A percentile compares a stretch with the other conserved stretches of the same genome.
Conservation (phyloP, 2,888 invertebrate genomes). For the Desoria tigrina region DNA sequence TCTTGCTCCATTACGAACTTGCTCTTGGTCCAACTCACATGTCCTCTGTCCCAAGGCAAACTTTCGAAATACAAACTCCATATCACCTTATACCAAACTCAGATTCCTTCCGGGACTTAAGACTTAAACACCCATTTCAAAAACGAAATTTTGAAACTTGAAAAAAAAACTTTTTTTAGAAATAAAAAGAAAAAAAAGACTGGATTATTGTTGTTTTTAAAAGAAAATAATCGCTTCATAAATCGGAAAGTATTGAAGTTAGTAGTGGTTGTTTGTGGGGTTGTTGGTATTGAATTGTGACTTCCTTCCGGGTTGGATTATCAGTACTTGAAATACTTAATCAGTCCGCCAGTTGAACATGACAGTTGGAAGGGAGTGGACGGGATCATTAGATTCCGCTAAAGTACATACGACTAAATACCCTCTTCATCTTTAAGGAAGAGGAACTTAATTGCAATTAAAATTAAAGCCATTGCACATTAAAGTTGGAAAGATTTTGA, state of each 20-base stretch:
- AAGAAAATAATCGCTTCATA: background rate
- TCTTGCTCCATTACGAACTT: constrained; percentile 44
- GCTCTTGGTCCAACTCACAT: constrained; percentile 43
- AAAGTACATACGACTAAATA: too few relatives aligned
- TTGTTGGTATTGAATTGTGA: background rate
- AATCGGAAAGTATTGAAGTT: background rate
- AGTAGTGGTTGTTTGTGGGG: background rate
- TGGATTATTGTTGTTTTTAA: background rate
- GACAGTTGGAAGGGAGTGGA: too few relatives aligned
- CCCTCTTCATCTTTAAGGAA: too few relatives aligned
- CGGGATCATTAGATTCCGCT: too few relatives aligned
- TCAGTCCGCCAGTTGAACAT: too few relatives aligned
- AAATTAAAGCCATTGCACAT: too few relatives aligned
- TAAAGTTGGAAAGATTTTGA: too few relatives aligned
- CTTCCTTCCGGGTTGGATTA: constrained; percentile 17
- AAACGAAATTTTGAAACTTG: too few relatives aligned
- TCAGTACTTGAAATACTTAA: too few relatives aligned
- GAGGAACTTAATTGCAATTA: too few relatives aligned
- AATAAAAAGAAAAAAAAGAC: constrained; percentile 6
- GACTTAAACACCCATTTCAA: too few relatives aligned
- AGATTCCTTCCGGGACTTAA: constrained; percentile 10
- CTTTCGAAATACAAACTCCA: background rate
- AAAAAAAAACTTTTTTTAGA: background rate
- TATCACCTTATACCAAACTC: too few relatives aligned
- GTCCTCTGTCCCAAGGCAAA: constrained; percentile 23